Evolutionary conservation across 2,797 vertebrate species (phyloP).

Genomic region (Semotilus atromaculatus): DNA sequence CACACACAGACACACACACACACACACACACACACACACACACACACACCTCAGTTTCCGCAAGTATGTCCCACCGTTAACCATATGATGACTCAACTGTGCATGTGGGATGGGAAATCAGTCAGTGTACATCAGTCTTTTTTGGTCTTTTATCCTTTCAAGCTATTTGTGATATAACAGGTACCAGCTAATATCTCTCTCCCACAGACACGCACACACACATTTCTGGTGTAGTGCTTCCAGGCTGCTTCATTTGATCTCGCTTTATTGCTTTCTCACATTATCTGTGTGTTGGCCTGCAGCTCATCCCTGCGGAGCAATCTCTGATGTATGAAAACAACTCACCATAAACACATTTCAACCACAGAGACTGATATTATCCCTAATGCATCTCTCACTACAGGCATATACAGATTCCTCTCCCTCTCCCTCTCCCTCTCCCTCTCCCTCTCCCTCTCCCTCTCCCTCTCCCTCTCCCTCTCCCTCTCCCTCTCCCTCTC

Average conservation of each 20-base stretch:
- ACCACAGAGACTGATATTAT: slow-evolving; percentile 64
- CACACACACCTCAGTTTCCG: slow-evolving; percentile 65
- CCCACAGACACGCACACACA: slow-evolving; percentile 30
- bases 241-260: slow-evolving; percentile 66
- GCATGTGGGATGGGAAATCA: slow-evolving; percentile 53
- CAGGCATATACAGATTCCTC: slow-evolving; percentile 40
- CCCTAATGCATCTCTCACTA: slow-evolving; percentile 53
- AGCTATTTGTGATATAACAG: slow-evolving; percentile 58
- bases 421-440: not conserved
- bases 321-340: slow-evolving; percentile 66
- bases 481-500: not conserved
- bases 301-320: slow-evolving; percentile 62
- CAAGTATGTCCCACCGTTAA: slow-evolving; percentile 65
- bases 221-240: slow-evolving; percentile 56
- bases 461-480: too few relatives aligned
- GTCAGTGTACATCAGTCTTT: slow-evolving; percentile 43
- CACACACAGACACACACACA: too few relatives aligned
- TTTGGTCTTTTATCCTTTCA: slow-evolving; percentile 59
- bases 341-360: slow-evolving; percentile 71
- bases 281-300: slow-evolving; percentile 62
- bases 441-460: slow-evolving; percentile 13
- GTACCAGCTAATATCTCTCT: slow-evolving; percentile 55
- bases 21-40: too few relatives aligned
- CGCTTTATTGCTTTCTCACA: slow-evolving; percentile 66
- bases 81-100: slow-evolving; percentile 72